Conservation (phyloP, 2,797 vertebrate species). For the Vireo griseus region DNA sequence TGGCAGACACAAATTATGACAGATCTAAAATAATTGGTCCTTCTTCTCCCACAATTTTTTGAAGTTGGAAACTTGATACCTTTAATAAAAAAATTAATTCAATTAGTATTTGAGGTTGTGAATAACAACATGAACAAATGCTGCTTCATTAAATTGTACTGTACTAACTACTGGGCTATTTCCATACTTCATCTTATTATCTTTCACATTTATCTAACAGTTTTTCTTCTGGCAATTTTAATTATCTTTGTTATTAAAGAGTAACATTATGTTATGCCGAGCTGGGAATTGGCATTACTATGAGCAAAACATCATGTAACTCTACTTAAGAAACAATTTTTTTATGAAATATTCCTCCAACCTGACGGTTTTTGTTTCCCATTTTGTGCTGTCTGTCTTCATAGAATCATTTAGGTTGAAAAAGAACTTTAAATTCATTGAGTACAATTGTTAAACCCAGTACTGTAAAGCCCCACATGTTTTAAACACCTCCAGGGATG, state of each 20-base stretch:
- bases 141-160: background rate
- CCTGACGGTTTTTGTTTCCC: background rate
- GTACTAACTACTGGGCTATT: background rate
- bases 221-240: constrained; percentile 9
- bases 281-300: background rate
- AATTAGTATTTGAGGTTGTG: background rate
- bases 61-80: background rate
- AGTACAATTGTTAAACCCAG: background rate
- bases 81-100: constrained; percentile 1
- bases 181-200: background rate
- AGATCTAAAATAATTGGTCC: background rate
- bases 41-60: background rate
- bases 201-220: background rate
- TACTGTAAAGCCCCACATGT: background rate
- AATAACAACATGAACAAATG: background rate
- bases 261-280: background rate
- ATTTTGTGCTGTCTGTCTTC: background rate
- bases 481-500: background rate
- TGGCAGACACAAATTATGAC: background rate
- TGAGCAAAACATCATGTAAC: background rate
- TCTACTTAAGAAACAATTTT: background rate
- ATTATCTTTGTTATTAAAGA: constrained; percentile 31
- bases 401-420: background rate
- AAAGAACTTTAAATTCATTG: background rate
- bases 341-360: background rate